phyloP scores from a whole-genome alignment of 2,888 invertebrate genomes.

The Nowickia ferox region DNA sequence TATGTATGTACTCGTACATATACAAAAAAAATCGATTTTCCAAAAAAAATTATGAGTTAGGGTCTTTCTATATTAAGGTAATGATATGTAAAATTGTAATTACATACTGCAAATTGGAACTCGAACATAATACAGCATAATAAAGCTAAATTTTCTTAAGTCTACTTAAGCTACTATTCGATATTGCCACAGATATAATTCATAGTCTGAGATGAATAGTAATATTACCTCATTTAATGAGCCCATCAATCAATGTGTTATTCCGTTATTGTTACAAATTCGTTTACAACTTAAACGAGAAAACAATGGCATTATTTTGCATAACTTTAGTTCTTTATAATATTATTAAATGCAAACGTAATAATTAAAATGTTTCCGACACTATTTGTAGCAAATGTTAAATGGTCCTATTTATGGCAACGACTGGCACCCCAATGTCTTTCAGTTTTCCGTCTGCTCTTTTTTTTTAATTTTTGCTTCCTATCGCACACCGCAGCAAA shows the following conservation, averaged over 20 bases:
- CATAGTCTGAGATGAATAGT: too few relatives aligned
- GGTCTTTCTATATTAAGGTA: too few relatives aligned
- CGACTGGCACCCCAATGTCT: constrained; percentile 31
- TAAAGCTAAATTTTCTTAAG: too few relatives aligned
- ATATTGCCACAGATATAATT: too few relatives aligned
- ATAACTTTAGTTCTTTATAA: constrained; percentile 32
- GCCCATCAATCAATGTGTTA: neutral
- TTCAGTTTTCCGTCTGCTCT: neutral
- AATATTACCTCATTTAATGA: neutral
- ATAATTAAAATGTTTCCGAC: constrained; percentile 13
- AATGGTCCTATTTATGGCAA: constrained; percentile 16
- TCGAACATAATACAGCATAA: too few relatives aligned
- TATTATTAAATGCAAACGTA: constrained; percentile 8
- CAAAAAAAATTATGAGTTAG: too few relatives aligned
- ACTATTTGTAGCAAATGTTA: constrained; percentile 2
- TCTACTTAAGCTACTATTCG: too few relatives aligned
- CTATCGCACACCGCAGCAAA: neutral
- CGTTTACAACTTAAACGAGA: constrained; percentile 55
- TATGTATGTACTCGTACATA: too few relatives aligned
- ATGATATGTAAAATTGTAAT: too few relatives aligned
- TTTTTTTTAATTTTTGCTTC: neutral
- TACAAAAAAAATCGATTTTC: too few relatives aligned
- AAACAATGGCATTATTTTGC: constrained; percentile 53
- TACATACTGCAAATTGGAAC: too few relatives aligned
- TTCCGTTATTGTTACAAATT: constrained; percentile 35